These are phyloP conservation scores for Pteruthius melanotis DNA, from an alignment of 2,113 vertebrate species.

Conservation along the genomic window DNA sequence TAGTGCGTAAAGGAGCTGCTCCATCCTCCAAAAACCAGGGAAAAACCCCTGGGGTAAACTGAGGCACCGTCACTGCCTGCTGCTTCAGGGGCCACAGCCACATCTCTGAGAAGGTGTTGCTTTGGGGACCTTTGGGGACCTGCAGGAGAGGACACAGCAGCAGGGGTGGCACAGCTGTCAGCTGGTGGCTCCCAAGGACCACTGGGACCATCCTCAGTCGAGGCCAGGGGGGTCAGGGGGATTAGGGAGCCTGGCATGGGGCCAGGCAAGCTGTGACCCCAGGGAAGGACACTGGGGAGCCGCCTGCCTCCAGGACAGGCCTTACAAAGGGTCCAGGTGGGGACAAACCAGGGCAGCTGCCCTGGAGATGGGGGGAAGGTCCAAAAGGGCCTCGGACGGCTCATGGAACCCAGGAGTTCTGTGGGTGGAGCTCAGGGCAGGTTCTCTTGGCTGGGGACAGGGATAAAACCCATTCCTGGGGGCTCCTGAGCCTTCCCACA, in stretches of 20 bases:
- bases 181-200: background rate
- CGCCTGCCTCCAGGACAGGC: background rate
- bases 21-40: background rate
- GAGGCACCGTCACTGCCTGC: background rate
- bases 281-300: background rate
- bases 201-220: rapidly evolving
- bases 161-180: background rate
- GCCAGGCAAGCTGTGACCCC: background rate
- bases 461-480: background rate
- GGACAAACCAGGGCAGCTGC: background rate
- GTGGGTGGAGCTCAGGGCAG: background rate
- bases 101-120: background rate
- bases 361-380: background rate
- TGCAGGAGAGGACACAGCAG: background rate
- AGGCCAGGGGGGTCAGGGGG: background rate
- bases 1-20: background rate
- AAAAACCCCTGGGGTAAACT: background rate
- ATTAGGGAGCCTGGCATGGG: background rate
- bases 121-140: background rate
- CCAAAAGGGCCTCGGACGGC: background rate
- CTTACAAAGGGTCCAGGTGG: background rate
- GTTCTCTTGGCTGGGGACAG: background rate
- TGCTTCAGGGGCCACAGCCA: background rate
- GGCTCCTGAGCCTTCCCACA: rapidly evolving
- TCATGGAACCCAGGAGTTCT: background rate